Evolutionary conservation across 2,888 invertebrate species (phyloP).

Genomic region (Mesorhabditis spiculigera): DNA sequence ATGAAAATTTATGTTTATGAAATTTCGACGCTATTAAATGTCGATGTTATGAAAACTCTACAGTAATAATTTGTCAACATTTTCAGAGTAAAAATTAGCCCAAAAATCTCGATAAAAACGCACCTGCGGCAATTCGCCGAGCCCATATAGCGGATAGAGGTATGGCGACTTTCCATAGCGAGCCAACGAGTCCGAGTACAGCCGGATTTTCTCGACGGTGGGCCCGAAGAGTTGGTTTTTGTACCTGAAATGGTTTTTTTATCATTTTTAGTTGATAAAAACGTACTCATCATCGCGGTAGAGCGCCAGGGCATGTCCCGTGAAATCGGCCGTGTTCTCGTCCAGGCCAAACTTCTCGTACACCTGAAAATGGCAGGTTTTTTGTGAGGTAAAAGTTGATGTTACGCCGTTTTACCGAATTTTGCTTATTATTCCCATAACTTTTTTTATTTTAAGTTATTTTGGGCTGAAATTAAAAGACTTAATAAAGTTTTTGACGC

Average conservation of each 20-base stretch:
- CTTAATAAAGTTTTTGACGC: no score
- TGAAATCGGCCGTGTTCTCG: conserved; percentile 94
- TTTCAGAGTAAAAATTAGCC: not conserved
- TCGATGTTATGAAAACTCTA: no score
- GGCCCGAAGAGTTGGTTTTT: conserved; percentile 77
- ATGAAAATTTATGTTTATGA: not conserved
- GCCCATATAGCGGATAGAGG: conserved; percentile 95
- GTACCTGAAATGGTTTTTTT: conserved; percentile 67
- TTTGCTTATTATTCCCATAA: no score
- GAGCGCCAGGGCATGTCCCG: conserved; percentile 93
- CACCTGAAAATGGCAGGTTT: conserved; percentile 64
- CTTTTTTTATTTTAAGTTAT: no score
- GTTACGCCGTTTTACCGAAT: no score
- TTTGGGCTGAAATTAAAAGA: no score
- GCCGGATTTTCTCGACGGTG: conserved; percentile 84
- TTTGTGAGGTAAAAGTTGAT: no score
- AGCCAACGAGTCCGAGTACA: conserved; percentile 94
- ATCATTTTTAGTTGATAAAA: no score
- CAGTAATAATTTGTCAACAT: not conserved
- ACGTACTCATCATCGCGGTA: conserved; percentile 67
- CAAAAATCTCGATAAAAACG: conserved; percentile 64
- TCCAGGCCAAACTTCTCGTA: conserved; percentile 94
- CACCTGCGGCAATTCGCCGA: conserved; percentile 96
- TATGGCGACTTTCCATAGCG: conserved; percentile 98
- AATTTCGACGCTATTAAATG: no score